phyloP scores from a whole-genome alignment of 2,888 invertebrate genomes.

The Cyaniris semiargus region DNA sequence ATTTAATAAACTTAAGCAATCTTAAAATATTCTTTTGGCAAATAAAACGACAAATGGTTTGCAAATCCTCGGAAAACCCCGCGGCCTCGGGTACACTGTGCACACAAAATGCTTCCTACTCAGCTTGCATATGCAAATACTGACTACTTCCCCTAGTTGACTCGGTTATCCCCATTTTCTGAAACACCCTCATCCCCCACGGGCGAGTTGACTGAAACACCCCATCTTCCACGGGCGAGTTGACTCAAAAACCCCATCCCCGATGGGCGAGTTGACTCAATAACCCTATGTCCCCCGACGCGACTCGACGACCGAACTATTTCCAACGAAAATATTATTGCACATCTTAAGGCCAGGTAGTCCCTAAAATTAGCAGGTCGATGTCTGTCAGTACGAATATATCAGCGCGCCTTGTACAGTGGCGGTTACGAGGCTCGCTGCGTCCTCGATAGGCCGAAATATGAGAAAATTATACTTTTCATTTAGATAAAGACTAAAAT shows the following conservation, averaged over 20 bases:
- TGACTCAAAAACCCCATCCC: not conserved
- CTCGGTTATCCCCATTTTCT: not conserved
- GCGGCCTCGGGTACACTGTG: not conserved
- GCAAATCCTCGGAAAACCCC: not conserved
- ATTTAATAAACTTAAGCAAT: not conserved
- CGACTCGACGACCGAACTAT: slow-evolving; percentile 27
- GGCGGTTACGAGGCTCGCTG: too few species aligned
- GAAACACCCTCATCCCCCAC: not conserved
- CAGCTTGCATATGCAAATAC: not conserved
- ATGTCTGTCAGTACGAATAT: too few species aligned
- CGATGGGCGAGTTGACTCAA: not conserved
- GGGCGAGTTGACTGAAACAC: not conserved
- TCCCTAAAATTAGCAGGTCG: too few species aligned
- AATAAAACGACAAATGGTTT: not conserved
- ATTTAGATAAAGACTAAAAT: too few species aligned
- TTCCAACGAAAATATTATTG: slow-evolving; percentile 27
- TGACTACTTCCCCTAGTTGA: not conserved
- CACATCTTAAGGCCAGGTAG: too few species aligned
- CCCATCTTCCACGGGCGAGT: not conserved
- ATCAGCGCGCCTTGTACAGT: too few species aligned
- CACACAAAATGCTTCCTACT: not conserved
- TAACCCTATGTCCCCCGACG: not conserved
- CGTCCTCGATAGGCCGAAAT: too few species aligned
- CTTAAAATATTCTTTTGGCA: slow-evolving; percentile 4
- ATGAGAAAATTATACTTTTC: too few species aligned